phyloP scores from a whole-genome alignment of 2,888 invertebrate genomes.

The Digitonthophagus gazella region DNA sequence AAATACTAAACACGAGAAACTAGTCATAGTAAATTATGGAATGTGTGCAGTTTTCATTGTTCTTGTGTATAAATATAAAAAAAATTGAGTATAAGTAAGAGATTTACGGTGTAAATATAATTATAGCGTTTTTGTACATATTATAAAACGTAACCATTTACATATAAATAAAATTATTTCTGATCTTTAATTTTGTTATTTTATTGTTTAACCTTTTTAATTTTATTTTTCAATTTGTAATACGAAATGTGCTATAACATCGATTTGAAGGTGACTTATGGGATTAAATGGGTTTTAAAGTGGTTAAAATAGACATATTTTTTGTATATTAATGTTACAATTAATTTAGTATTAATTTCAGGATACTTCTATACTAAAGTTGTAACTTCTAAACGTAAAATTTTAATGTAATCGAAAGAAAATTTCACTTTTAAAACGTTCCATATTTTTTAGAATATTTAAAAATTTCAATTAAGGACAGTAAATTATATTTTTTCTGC shows the following conservation, averaged over 20 bases:
- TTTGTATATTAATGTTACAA: too few relatives aligned
- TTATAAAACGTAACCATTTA: constrained; percentile 50
- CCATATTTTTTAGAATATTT: too few relatives aligned
- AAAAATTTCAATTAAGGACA: too few relatives aligned
- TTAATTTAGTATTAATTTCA: too few relatives aligned
- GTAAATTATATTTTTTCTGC: too few relatives aligned
- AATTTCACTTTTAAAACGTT: too few relatives aligned
- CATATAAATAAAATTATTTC: constrained; percentile 48
- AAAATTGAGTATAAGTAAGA: constrained; percentile 39
- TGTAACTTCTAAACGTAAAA: too few relatives aligned
- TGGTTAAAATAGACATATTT: too few relatives aligned
- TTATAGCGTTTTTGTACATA: constrained; percentile 53
- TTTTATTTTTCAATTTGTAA: not conserved
- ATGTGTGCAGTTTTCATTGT: constrained; percentile 41
- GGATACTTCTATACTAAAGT: too few relatives aligned
- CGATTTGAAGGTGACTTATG: too few relatives aligned
- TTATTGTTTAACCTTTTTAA: not conserved
- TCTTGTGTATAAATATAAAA: constrained; percentile 40
- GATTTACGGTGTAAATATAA: constrained; percentile 50
- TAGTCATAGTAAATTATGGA: constrained; percentile 51
- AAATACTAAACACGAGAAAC: constrained; percentile 43
- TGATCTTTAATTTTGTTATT: constrained; percentile 27
- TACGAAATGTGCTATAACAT: not conserved
- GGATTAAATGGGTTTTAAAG: too few relatives aligned
- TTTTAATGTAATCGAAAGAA: too few relatives aligned